Evolutionary conservation across 2,797 vertebrate species (phyloP).

Genomic region (Erpetoichthys calabaricus): DNA sequence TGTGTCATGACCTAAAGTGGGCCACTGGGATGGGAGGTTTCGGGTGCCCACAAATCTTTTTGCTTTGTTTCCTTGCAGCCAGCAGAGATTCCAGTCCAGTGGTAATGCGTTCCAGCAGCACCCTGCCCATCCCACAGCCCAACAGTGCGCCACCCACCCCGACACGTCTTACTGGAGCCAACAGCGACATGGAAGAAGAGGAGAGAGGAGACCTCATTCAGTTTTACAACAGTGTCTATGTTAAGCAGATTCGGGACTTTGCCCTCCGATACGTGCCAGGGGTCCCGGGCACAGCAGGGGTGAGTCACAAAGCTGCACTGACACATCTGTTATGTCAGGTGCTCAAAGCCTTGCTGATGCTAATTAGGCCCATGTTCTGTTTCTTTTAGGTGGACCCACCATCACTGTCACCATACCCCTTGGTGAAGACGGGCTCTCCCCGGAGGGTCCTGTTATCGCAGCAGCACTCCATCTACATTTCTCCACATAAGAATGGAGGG

Average conservation of each 20-base stretch:
- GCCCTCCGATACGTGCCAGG: slow-evolving; percentile 58
- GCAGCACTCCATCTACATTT: slow-evolving; percentile 77
- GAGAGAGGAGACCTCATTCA: slow-evolving; percentile 76
- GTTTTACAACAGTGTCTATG: slow-evolving; percentile 76
- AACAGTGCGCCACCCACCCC: slow-evolving; percentile 64
- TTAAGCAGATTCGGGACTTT: slow-evolving; percentile 63
- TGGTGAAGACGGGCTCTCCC: slow-evolving; percentile 58
- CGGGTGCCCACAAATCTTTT: no score
- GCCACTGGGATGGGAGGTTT: no score
- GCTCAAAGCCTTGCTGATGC: not conserved
- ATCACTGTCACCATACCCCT: slow-evolving; percentile 71
- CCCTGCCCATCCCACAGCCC: slow-evolving; percentile 60
- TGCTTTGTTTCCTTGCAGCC: slow-evolving; percentile 22
- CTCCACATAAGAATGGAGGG: slow-evolving; percentile 62
- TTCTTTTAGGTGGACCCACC: slow-evolving; percentile 51
- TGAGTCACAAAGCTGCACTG: slow-evolving; percentile 11
- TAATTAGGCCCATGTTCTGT: not conserved
- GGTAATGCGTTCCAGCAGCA: slow-evolving; percentile 68
- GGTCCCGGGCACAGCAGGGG: slow-evolving; percentile 23
- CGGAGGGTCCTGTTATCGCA: slow-evolving; percentile 79
- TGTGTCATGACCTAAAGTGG: no score
- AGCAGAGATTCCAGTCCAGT: slow-evolving; percentile 66
- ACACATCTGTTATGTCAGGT: not conserved
- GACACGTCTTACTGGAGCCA: slow-evolving; percentile 32
- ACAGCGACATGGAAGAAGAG: slow-evolving; percentile 51